These are phyloP conservation scores for Drosophila fuyamai DNA, from an alignment of 1,140 invertebrate species.

Conservation along the genomic window DNA sequence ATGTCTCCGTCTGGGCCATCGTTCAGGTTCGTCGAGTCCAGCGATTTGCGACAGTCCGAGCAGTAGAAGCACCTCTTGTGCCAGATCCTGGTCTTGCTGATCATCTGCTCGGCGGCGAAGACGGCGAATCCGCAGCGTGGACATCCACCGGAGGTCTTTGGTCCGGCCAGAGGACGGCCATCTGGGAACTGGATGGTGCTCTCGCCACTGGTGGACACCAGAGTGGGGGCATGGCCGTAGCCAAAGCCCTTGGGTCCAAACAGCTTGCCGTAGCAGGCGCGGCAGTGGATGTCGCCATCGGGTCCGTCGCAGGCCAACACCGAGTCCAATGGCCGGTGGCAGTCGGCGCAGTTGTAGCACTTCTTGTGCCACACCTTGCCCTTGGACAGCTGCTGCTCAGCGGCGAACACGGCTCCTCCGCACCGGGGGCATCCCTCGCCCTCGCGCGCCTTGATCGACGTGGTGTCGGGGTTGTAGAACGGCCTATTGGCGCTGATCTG, in stretches of 20 bases:
- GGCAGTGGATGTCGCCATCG: constrained; percentile 95
- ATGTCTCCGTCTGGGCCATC: constrained; percentile 97
- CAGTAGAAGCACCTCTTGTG: constrained; percentile 98
- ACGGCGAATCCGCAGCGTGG: constrained; percentile 94
- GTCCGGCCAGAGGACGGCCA: constrained; percentile 86
- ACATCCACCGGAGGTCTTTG: constrained; percentile 88
- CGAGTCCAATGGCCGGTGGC: constrained; percentile 97
- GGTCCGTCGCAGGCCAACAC: constrained; percentile 95
- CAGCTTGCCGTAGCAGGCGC: constrained; percentile 94
- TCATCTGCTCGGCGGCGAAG: constrained; percentile 97
- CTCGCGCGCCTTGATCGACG: constrained; percentile 93
- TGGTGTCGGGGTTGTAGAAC: constrained; percentile 93
- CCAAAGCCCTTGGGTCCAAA: constrained; percentile 96
- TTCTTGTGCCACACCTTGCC: constrained; percentile 98
- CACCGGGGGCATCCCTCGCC: constrained; percentile 96
- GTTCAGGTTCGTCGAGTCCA: constrained; percentile 96
- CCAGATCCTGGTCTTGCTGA: constrained; percentile 96
- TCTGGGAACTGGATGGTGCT: constrained; percentile 88
- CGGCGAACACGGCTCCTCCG: constrained; percentile 96
- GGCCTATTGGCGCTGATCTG: constrained; percentile 91
- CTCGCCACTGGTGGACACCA: constrained; percentile 91
- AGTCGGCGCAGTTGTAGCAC: constrained; percentile 96
- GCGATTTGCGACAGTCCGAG: constrained; percentile 94
- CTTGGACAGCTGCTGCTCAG: constrained; percentile 96
- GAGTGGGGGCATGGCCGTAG: constrained; percentile 93